A percentile compares a stretch with the other conserved stretches of the same genome.
Evolutionary conservation across 1,140 invertebrate genomes (phyloP).

Genomic region (Lethrus apterus): DNA sequence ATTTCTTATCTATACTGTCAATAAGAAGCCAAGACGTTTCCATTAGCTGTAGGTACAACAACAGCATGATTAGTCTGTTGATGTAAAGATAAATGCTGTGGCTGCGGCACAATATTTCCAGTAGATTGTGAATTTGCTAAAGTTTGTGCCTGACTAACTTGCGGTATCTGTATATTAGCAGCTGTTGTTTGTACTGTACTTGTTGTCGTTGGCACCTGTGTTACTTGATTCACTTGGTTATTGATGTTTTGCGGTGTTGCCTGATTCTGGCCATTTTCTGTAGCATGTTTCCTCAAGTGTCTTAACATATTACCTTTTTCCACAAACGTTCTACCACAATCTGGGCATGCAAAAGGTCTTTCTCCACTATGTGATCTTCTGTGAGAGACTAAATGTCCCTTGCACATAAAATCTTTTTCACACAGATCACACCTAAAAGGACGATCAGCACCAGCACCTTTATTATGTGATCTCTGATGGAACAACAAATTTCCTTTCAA

Average conservation of each 20-base stretch:
- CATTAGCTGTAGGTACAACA: slow-evolving; percentile 37
- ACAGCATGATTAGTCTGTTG: slow-evolving; percentile 32
- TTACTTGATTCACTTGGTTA: slow-evolving; percentile 1
- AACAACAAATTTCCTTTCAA: slow-evolving; percentile 84
- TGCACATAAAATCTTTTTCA: slow-evolving; percentile 93
- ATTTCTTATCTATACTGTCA: slow-evolving; percentile 20
- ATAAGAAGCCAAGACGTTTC: slow-evolving; percentile 37
- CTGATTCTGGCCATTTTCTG: slow-evolving; percentile 38
- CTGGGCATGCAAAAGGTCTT: slow-evolving; percentile 66
- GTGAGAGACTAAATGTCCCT: slow-evolving; percentile 88
- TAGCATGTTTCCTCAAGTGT: slow-evolving; percentile 48
- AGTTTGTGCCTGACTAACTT: slow-evolving; percentile 25
- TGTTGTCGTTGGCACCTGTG: slow-evolving; percentile 17
- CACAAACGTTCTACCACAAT: slow-evolving; percentile 71
- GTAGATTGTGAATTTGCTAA: slow-evolving; percentile 13
- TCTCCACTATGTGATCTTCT: slow-evolving; percentile 83
- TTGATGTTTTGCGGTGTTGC: background rate
- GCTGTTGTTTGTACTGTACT: slow-evolving; percentile 16
- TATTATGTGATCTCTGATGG: slow-evolving; percentile 91
- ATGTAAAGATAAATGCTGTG: slow-evolving; percentile 33
- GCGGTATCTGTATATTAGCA: slow-evolving; percentile 28
- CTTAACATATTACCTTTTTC: slow-evolving; percentile 68
- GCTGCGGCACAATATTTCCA: slow-evolving; percentile 26
- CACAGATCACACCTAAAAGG: slow-evolving; percentile 94
- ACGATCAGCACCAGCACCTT: slow-evolving; percentile 73